Percentiles rank a stretch among this genome's conserved stretches.
These are phyloP conservation scores for Poecilia picta DNA, from an alignment of 2,797 vertebrate genomes.

Conservation along the genomic window DNA sequence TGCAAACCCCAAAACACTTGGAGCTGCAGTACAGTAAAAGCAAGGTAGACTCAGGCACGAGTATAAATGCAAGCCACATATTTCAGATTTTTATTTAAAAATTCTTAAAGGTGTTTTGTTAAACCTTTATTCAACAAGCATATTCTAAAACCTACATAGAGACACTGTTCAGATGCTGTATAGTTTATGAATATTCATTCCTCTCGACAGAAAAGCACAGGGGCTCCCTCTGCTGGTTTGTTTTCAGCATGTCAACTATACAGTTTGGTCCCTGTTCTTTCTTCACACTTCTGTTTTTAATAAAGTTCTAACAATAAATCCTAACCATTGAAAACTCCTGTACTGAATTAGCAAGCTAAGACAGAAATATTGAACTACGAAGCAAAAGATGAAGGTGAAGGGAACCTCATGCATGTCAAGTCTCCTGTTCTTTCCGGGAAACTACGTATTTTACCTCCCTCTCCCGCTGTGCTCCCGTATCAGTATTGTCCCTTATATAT, in stretches of 20 bases:
- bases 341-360: neutral
- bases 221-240: slow-evolving; percentile 67
- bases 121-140: neutral
- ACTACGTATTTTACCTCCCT: too few relatives aligned
- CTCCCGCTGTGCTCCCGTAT: too few relatives aligned
- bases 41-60: neutral
- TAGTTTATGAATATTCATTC: slow-evolving; percentile 29
- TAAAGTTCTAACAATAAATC: slow-evolving; percentile 10
- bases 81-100: neutral
- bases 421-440: too few relatives aligned
- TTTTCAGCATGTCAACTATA: neutral
- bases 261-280: neutral
- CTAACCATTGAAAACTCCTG: neutral
- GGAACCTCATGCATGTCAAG: too few relatives aligned
- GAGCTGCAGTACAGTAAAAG: neutral
- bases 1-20: neutral
- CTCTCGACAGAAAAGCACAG: slow-evolving; percentile 25
- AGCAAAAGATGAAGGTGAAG: neutral
- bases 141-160: neutral
- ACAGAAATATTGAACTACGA: neutral
- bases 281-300: neutral
- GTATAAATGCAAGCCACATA: neutral
- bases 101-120: neutral
- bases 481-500: too few relatives aligned
- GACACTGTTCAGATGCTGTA: slow-evolving; percentile 12